Conservation (phyloP, 2,797 vertebrate species). For the Aulostomus chinensis region DNA sequence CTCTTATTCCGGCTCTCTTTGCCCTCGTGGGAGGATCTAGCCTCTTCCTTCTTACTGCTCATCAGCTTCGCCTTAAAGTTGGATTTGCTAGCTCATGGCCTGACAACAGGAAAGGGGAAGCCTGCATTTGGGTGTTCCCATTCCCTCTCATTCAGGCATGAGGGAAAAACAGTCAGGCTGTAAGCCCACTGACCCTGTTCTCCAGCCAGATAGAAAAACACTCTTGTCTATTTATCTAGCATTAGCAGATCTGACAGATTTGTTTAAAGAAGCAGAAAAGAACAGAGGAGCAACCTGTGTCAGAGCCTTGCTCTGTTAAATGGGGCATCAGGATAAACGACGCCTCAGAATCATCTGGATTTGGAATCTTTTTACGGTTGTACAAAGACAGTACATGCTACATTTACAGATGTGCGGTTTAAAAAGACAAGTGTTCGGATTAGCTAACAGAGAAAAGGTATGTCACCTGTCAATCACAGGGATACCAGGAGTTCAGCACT, state of each 20-base stretch:
- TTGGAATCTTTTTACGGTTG: neutral
- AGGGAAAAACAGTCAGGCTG: slow-evolving; percentile 38
- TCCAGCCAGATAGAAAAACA: slow-evolving; percentile 36
- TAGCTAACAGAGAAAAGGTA: slow-evolving; percentile 44
- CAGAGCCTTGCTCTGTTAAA: slow-evolving; percentile 21
- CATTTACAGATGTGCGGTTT: slow-evolving; percentile 10
- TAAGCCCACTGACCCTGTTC: slow-evolving; percentile 42
- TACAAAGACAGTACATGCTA: no score
- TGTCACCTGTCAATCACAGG: slow-evolving; percentile 58
- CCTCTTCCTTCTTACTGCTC: slow-evolving; percentile 21
- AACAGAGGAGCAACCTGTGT: slow-evolving; percentile 12
- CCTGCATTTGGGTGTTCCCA: slow-evolving; percentile 45
- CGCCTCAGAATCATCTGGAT: neutral
- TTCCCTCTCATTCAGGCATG: slow-evolving; percentile 29
- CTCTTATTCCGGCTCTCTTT: slow-evolving; percentile 50
- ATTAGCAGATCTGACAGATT: slow-evolving; percentile 47
- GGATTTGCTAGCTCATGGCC: slow-evolving; percentile 24
- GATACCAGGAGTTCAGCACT: slow-evolving; percentile 42
- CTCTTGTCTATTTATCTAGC: slow-evolving; percentile 35
- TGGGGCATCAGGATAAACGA: slow-evolving; percentile 21
- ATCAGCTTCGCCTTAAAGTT: slow-evolving; percentile 24
- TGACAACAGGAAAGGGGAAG: slow-evolving; percentile 37
- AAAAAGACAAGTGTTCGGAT: slow-evolving; percentile 4
- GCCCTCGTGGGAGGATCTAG: slow-evolving; percentile 16
- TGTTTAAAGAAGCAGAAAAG: slow-evolving; percentile 35